These are phyloP conservation scores for Vicugna pacos DNA, from an alignment of 2,113 vertebrate genomes.

Conservation along the genomic window DNA sequence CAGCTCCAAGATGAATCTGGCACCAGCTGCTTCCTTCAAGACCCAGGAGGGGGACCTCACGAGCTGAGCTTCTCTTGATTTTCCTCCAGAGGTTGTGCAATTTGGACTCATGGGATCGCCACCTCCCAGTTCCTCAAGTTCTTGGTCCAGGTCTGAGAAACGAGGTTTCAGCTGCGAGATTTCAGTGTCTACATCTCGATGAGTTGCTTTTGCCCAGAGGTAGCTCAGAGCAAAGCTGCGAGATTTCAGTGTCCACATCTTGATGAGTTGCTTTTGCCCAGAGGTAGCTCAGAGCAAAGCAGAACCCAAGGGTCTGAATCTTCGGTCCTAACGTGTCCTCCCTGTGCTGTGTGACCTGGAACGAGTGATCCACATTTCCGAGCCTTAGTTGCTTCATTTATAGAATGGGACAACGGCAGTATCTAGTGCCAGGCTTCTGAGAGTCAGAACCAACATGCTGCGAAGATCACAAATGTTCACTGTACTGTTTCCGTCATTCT, in stretches of 20 bases:
- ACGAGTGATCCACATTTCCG: background rate
- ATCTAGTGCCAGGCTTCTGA: background rate
- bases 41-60: conserved; percentile 3
- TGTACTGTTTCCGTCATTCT: background rate
- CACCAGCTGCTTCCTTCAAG: background rate
- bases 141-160: background rate
- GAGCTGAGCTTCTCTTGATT: background rate
- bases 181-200: background rate
- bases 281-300: background rate
- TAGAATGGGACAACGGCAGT: background rate
- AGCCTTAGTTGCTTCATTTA: background rate
- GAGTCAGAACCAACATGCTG: too few species aligned
- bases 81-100: background rate
- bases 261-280: background rate
- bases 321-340: background rate
- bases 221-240: background rate
- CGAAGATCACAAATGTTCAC: background rate
- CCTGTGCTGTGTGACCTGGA: background rate
- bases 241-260: background rate
- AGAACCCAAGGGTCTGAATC: background rate
- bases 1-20: background rate
- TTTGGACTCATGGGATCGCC: background rate
- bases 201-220: background rate
- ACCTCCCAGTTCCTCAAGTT: background rate
- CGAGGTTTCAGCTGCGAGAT: background rate